These are phyloP conservation scores for Acanthisitta chloris DNA, from an alignment of 2,113 vertebrate species.

Conservation along the genomic window DNA sequence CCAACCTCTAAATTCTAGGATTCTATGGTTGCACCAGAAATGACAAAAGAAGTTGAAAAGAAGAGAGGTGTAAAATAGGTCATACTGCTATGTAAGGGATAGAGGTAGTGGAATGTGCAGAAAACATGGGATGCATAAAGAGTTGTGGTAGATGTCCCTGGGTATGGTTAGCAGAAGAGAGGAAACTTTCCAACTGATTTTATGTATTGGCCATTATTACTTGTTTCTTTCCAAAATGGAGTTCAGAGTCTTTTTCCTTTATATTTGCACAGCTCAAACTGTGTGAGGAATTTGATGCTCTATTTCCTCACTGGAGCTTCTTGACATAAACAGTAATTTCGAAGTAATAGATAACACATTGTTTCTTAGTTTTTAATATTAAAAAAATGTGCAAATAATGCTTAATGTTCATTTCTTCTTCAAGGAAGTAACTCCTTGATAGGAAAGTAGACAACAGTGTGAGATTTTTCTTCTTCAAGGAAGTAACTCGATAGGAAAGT, in stretches of 20 bases:
- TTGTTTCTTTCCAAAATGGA: background rate
- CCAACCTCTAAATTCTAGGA: no score
- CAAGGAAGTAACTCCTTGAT: background rate
- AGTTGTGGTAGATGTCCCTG: background rate
- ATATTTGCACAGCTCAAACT: background rate
- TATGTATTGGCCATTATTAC: background rate
- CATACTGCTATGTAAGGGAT: background rate
- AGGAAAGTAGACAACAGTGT: background rate
- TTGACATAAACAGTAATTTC: background rate
- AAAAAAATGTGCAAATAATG: background rate
- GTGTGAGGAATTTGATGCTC: background rate
- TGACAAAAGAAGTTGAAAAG: background rate
- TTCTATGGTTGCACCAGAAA: background rate
- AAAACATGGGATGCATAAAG: background rate
- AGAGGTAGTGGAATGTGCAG: background rate
- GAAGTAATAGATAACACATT: constrained; percentile 35
- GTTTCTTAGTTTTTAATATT: constrained; percentile 25
- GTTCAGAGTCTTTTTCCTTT: background rate
- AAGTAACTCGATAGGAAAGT: background rate
- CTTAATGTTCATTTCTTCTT: background rate
- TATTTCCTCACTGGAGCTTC: background rate
- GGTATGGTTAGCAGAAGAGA: background rate
- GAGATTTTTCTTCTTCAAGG: background rate
- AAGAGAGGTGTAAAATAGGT: background rate
- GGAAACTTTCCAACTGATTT: background rate